Percentiles rank a stretch among this genome's conserved stretches.
Conservation (phyloP, 2,888 invertebrate species). For the Leptogaster cylindrica region DNA sequence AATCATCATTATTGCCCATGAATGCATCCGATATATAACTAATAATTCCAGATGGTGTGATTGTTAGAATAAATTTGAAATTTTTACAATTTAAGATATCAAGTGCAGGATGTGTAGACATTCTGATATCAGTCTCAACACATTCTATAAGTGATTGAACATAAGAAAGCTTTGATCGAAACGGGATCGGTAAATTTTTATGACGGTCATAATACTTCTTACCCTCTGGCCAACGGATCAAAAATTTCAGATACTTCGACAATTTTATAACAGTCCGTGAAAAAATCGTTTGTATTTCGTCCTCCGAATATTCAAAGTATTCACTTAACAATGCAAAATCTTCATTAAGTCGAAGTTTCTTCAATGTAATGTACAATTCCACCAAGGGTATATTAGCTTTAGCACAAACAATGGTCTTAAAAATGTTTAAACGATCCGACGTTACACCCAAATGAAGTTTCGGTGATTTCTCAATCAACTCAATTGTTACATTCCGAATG, state of each 20-base stretch:
- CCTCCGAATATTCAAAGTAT: constrained; percentile 56
- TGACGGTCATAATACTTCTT: constrained; percentile 59
- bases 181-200: constrained; percentile 58
- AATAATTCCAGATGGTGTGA: constrained; percentile 59
- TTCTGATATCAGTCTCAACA: constrained; percentile 58
- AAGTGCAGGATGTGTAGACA: constrained; percentile 51
- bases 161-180: constrained; percentile 57
- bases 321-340: constrained; percentile 57
- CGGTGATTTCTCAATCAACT: constrained; percentile 57
- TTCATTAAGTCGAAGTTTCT: constrained; percentile 59
- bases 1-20: constrained; percentile 58
- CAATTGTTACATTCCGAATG: constrained; percentile 56
- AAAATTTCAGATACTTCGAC: constrained; percentile 56
- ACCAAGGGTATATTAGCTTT: constrained; percentile 55
- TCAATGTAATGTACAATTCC: constrained; percentile 57
- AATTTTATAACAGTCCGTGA: constrained; percentile 55
- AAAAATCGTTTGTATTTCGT: constrained; percentile 56
- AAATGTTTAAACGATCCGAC: constrained; percentile 53
- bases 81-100: constrained; percentile 55
- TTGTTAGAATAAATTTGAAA: constrained; percentile 59
- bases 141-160: constrained; percentile 60
- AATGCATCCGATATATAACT: constrained; percentile 59
- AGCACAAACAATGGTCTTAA: constrained; percentile 57
- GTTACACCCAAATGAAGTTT: constrained; percentile 55
- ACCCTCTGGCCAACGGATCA: constrained; percentile 59